These are phyloP conservation scores for Dromius quadrimaculatus DNA, from an alignment of 2,888 invertebrate species.

Conservation along the genomic window DNA sequence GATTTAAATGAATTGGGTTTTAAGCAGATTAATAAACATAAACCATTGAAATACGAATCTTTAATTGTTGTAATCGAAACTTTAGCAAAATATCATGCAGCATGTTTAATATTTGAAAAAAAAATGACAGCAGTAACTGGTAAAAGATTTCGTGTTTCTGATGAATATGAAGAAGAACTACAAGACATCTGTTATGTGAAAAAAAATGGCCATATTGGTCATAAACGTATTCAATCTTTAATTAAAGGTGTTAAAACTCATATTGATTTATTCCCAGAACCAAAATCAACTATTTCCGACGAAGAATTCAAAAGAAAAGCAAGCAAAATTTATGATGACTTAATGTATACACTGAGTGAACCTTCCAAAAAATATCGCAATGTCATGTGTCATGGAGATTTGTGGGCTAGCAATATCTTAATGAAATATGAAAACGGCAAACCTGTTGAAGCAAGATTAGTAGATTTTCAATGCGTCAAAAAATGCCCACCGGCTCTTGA, in stretches of 20 bases:
- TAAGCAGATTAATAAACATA: constrained; percentile 57
- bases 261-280: constrained; percentile 55
- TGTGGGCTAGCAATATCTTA: constrained; percentile 58
- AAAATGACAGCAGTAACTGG: constrained; percentile 50
- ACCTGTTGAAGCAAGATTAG: constrained; percentile 60
- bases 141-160: constrained; percentile 49
- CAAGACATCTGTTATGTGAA: constrained; percentile 64
- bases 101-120: constrained; percentile 63
- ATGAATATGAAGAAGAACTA: constrained; percentile 58
- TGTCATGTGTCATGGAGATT: constrained; percentile 55
- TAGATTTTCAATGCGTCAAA: constrained; percentile 64
- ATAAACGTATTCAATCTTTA: constrained; percentile 60
- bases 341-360: constrained; percentile 58
- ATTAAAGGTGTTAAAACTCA: constrained; percentile 60
- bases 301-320: constrained; percentile 53
- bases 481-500: constrained; percentile 78
- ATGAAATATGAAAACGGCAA: constrained; percentile 58
- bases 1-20: constrained; percentile 62
- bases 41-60: constrained; percentile 58
- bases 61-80: constrained; percentile 59
- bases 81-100: constrained; percentile 63
- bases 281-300: neutral
- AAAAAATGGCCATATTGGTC: constrained; percentile 57
- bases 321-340: constrained; percentile 4
- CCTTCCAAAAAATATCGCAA: constrained; percentile 61